These are phyloP conservation scores for Datnioides undecimradiatus DNA, from an alignment of 2,113 vertebrate species.

Conservation along the genomic window DNA sequence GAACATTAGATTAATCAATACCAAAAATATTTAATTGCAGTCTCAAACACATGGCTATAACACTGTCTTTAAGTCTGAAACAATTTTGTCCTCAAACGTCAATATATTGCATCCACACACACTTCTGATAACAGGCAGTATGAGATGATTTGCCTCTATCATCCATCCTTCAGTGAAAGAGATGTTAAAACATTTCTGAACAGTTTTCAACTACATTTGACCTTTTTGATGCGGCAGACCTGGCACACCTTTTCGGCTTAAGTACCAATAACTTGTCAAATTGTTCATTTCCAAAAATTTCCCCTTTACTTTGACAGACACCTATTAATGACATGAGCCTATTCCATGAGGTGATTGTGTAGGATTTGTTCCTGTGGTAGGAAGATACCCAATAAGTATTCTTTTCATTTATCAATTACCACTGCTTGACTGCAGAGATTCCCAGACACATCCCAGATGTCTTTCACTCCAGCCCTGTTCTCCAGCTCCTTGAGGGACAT, in stretches of 20 bases:
- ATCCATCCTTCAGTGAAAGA: conserved; percentile 12
- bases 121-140: conserved; percentile 18
- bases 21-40: not conserved
- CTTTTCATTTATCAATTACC: not conserved
- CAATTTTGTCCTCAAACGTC: not conserved
- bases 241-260: not conserved
- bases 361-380: not conserved
- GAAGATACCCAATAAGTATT: not conserved
- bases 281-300: not conserved
- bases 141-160: conserved; percentile 31
- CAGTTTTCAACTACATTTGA: not conserved
- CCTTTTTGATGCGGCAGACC: not conserved
- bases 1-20: too few relatives aligned
- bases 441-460: not conserved
- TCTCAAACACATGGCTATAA: not conserved
- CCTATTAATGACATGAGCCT: not conserved
- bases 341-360: not conserved
- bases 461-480: not conserved
- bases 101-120: conserved; percentile 13
- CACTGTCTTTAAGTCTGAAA: too few relatives aligned
- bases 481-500: not conserved
- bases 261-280: not conserved
- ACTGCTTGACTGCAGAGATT: not conserved
- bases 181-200: not conserved
- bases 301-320: not conserved